Evolutionary conservation across 1,140 invertebrate genomes (phyloP), one percentile per base, ranked within the genome.

Genomic region (Drusus annulatus): DNA sequence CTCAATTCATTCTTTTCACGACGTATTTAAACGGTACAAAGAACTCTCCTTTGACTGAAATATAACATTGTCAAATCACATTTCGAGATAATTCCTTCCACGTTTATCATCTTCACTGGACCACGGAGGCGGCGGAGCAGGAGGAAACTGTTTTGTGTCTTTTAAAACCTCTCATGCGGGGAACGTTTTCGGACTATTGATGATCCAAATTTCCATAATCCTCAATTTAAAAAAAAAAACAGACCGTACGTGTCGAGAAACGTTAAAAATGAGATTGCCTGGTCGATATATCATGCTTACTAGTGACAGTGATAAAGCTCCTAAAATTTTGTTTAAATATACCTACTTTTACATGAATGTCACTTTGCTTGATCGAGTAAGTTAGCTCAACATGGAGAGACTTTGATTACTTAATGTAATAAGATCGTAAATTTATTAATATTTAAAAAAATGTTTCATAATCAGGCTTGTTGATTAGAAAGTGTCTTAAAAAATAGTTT

Each of bases 171-270:
- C 60, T 63, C 60, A 63, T 23, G 60, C 60, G 13, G 23, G 13
- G 60, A 16, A 63, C 60, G 60, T 15, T 17, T 23, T 25, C 28
- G 4, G 60, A 63, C 60, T 63, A 28, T 63, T 63, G 60, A 63
- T 63, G 60, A 5, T 63, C 17, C 23, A 6, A 63, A 63, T 63
- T 63, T 63, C 19, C 19, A 63, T 63, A 63, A 63, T 63, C 60
- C 60, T 25, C 60, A 63, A 63, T 63, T 63, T 63, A 21, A 21
- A 23, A 17, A 56, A 56, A 56, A 56, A 63, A 63, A 63, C 17
- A 63, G 60, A 63, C 23, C 60, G 17, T 63, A 63, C 60, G 60
- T 63, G 60, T 63, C 23, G 60, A 5, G 60, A 63, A 63, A 63
- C 60, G 60, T 63, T 63, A 63, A 63, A 63, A 63, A 25, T 63